Percentiles rank a stretch among this genome's conserved stretches.
Evolutionary conservation across 2,113 vertebrate genomes (phyloP).

Genomic region (Rhinichthys klamathensis): DNA sequence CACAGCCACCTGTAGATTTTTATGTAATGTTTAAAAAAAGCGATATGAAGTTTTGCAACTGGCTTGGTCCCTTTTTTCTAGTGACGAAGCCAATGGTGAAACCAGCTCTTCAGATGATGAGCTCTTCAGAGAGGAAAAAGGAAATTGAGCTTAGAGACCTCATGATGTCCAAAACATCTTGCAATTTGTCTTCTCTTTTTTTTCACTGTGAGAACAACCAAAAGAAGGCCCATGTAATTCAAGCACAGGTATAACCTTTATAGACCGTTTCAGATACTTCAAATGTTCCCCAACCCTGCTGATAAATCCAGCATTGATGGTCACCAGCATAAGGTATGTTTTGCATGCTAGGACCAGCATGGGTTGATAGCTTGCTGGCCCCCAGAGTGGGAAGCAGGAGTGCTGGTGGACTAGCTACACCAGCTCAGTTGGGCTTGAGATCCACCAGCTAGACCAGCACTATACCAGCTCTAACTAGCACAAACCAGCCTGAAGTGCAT

Average conservation of each 20-base stretch:
- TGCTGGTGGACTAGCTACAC: too few relatives aligned
- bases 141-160: slow-evolving; percentile 47
- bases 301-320: too few relatives aligned
- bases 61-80: slow-evolving; percentile 69
- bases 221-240: slow-evolving; percentile 56
- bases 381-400: too few relatives aligned
- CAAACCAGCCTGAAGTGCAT: too few relatives aligned
- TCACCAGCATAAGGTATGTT: too few relatives aligned
- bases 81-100: slow-evolving; percentile 72
- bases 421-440: too few relatives aligned
- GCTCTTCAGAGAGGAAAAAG: slow-evolving; percentile 66
- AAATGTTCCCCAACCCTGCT: not conserved
- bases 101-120: slow-evolving; percentile 77
- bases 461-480: too few relatives aligned
- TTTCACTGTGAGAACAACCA: slow-evolving; percentile 34
- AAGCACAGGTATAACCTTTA: not conserved
- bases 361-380: too few relatives aligned
- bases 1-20: not conserved
- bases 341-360: too few relatives aligned
- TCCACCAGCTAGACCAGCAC: too few relatives aligned
- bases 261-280: not conserved
- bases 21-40: not conserved
- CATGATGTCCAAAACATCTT: slow-evolving; percentile 53
- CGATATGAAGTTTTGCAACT: not conserved
- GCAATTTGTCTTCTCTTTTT: too few relatives aligned